Percentiles rank a stretch among this genome's conserved stretches.
These are phyloP conservation scores for Meriones unguiculatus DNA, from an alignment of 2,113 vertebrate species.

Conservation along the genomic window DNA sequence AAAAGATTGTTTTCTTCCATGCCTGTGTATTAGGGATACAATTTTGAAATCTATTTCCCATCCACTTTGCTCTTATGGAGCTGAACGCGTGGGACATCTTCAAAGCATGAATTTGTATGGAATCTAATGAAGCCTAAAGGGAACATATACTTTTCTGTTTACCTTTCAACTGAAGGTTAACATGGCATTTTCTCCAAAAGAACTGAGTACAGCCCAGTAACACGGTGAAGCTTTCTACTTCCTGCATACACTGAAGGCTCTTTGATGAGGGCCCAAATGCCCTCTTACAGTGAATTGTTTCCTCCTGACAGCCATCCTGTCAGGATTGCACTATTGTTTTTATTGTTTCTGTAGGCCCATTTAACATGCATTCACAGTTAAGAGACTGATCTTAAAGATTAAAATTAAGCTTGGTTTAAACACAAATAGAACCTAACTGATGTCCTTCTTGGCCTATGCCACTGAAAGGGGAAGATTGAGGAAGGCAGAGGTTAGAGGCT, in stretches of 20 bases:
- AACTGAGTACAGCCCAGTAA: not conserved
- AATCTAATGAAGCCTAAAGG: conserved; percentile 18
- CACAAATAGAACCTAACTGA: not conserved
- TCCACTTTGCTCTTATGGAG: not conserved
- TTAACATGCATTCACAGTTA: conserved; percentile 12
- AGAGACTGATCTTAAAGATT: conserved; percentile 35
- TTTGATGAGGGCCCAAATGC: not conserved
- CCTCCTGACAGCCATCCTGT: not conserved
- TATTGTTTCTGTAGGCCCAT: not conserved
- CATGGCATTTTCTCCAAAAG: not conserved
- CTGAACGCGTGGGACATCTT: conserved; percentile 19
- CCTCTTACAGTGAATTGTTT: not conserved
- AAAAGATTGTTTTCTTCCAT: not conserved
- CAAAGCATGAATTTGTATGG: not conserved
- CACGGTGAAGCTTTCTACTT: not conserved
- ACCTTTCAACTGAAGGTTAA: not conserved
- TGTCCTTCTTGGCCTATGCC: not conserved
- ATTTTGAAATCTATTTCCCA: conserved; percentile 10
- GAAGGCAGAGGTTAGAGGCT: not conserved
- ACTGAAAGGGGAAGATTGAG: not conserved
- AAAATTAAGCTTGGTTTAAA: not conserved
- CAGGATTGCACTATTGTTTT: not conserved
- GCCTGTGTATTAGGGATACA: not conserved
- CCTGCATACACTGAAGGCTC: not conserved
- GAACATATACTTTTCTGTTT: conserved; percentile 19